These are phyloP conservation scores for Rhaphigaster nebulosa DNA, from an alignment of 2,888 invertebrate genomes.

Conservation along the genomic window DNA sequence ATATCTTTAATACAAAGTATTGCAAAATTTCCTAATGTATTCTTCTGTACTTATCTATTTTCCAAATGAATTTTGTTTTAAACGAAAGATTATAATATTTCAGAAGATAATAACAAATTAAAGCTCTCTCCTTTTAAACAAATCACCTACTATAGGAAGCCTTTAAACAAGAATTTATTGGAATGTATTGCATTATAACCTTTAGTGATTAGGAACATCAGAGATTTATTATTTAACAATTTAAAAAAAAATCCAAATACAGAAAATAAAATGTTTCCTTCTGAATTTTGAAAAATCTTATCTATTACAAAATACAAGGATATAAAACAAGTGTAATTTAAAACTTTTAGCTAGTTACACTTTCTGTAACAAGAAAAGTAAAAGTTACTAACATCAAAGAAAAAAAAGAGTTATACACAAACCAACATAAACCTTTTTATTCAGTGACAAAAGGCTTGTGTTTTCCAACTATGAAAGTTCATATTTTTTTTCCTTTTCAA, in stretches of 20 bases:
- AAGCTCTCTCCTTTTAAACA: neutral
- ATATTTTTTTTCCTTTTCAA: neutral
- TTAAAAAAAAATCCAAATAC: neutral
- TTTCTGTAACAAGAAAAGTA: slow-evolving; percentile 55
- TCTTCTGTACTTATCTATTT: no score
- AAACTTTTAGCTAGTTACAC: slow-evolving; percentile 53
- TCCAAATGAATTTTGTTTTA: no score
- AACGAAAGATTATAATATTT: no score
- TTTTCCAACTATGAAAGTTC: neutral
- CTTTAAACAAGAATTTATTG: neutral
- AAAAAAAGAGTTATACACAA: neutral
- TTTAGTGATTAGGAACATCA: neutral
- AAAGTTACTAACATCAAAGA: slow-evolving; percentile 33
- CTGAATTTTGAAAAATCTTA: neutral
- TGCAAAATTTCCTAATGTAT: no score
- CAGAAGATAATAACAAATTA: no score
- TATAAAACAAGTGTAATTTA: neutral
- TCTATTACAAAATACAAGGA: neutral
- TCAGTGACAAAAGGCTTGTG: slow-evolving; percentile 51
- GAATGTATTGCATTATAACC: neutral
- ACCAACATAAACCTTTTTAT: slow-evolving; percentile 55
- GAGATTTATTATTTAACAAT: slow-evolving; percentile 4
- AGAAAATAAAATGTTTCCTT: neutral
- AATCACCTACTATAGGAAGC: neutral
- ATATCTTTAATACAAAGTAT: no score